Base-by-base conservation (phyloP, 2,797 vertebrate species). In the Notoglanidium macrostoma region DNA sequence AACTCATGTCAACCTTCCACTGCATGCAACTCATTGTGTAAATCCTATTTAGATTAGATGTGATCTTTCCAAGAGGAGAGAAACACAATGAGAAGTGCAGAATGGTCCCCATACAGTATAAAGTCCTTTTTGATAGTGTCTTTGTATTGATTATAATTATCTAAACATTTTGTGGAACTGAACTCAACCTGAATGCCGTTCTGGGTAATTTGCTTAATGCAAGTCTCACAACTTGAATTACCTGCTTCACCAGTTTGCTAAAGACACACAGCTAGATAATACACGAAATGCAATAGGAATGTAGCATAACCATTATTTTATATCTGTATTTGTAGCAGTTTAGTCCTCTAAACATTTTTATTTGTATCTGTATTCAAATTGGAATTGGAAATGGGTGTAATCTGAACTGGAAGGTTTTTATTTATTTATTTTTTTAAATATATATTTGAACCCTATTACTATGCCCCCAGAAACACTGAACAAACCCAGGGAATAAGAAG, bases 241-340 rank as follows among this genome's bases (percentile, higher is more conserved):
- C 63, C 65, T 70, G 82, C n/a, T 54, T 35, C 46, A 55, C 49
- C 81, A 83, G 81, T 83, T 83, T 51, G 76, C 51, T 35, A 9
- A 57, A 32, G 76, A 35, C n/a, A 32, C 77, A 79, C 8, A 1
- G 1, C 17, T 79, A 57, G 17, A 54, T 57, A 78, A 32, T 32
- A 40, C 29, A 79, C 57, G 9, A 40, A 35, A 40, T 79, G 15
- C 35, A 40, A 40, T 79, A 59, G 29, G 10, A n/a, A 51, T 79
- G 32, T 79, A 59, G 11, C 51, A 57, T 21, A 26, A 59, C 54
- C 32, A 40, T 59, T 32, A 79, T 55, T 59, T 59, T 59, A 1
- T 46, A 46, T 73, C 9, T 44, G 70, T 23, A 44, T 44, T 8
- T 29, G 15, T 78, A 32, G 23, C 11, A 46, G 21, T 68, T 35